Evolutionary conservation across 2,888 invertebrate genomes (phyloP).

Genomic region (Caenorhabditis panamensis): DNA sequence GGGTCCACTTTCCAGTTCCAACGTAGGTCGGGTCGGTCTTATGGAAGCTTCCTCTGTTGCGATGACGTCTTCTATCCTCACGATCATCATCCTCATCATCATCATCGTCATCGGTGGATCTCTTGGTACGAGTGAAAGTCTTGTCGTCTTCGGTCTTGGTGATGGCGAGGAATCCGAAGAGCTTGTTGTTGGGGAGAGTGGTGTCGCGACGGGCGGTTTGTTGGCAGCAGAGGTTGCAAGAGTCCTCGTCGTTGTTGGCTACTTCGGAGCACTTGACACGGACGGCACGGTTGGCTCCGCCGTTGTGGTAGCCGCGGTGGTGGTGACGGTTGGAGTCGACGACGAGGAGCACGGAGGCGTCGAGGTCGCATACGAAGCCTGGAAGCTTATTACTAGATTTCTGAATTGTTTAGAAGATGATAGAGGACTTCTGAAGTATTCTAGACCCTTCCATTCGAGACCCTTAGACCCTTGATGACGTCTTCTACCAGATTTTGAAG

Average conservation of each 20-base stretch:
- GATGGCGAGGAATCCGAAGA: conserved; percentile 67
- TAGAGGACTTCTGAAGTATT: no score
- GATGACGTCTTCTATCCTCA: conserved; percentile 21
- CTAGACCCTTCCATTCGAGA: no score
- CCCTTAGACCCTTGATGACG: no score
- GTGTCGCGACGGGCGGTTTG: conserved; percentile 72
- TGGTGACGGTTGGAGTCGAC: conserved; percentile 59
- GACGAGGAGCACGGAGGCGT: conserved; percentile 73
- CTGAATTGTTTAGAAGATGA: no score
- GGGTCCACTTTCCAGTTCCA: conserved; percentile 52
- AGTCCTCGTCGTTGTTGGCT: conserved; percentile 71
- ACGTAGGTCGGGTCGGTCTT: conserved; percentile 56
- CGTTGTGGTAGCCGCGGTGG: conserved; percentile 8
- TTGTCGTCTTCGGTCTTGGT: conserved; percentile 46
- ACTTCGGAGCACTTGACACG: conserved; percentile 74
- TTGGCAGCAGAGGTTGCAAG: conserved; percentile 74
- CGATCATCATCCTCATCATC: conserved; percentile 42
- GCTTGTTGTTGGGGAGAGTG: conserved; percentile 63
- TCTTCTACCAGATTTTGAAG: no score
- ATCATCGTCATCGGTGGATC: conserved; percentile 24
- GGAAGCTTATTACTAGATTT: no score
- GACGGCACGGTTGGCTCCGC: conserved; percentile 66
- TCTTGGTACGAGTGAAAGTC: conserved; percentile 40
- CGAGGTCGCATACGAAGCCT: conserved; percentile 74
- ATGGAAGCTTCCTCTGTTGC: conserved; percentile 13